These are phyloP conservation scores for Manacus vitellinus DNA, from an alignment of 2,113 vertebrate species.

Conservation along the genomic window DNA sequence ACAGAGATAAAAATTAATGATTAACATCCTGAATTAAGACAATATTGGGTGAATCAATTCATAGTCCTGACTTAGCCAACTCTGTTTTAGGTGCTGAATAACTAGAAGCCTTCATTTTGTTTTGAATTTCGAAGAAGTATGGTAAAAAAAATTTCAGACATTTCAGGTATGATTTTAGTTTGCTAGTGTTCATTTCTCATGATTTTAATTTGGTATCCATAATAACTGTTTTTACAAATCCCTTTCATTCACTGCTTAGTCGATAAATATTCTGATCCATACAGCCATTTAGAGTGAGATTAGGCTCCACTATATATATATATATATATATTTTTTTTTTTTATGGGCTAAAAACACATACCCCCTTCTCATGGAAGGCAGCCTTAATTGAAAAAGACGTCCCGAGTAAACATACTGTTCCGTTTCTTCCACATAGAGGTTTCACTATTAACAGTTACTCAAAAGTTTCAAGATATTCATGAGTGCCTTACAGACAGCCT, in stretches of 20 bases:
- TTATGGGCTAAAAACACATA: not conserved
- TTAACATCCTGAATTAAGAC: not conserved
- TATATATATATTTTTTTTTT: not conserved
- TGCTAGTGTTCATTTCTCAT: not conserved
- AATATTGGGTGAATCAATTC: not conserved
- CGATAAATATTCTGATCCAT: not conserved
- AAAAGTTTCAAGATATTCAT: not conserved
- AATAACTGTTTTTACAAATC: not conserved
- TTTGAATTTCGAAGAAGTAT: not conserved
- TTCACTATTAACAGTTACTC: not conserved
- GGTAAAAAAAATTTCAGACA: not conserved
- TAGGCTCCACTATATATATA: not conserved
- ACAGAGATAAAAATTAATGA: not conserved
- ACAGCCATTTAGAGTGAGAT: not conserved
- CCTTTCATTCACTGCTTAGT: not conserved
- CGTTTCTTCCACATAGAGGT: not conserved
- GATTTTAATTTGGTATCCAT: not conserved
- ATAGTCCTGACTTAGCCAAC: not conserved
- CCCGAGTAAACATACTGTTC: not conserved
- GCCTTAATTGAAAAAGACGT: not conserved
- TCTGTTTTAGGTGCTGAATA: not conserved
- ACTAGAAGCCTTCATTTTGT: not conserved
- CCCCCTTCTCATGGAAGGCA: not conserved
- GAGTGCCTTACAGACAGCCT: accelerated
- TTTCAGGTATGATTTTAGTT: not conserved